Conservation (phyloP, 2,888 invertebrate genomes). For the Cheilosia variabilis region DNA sequence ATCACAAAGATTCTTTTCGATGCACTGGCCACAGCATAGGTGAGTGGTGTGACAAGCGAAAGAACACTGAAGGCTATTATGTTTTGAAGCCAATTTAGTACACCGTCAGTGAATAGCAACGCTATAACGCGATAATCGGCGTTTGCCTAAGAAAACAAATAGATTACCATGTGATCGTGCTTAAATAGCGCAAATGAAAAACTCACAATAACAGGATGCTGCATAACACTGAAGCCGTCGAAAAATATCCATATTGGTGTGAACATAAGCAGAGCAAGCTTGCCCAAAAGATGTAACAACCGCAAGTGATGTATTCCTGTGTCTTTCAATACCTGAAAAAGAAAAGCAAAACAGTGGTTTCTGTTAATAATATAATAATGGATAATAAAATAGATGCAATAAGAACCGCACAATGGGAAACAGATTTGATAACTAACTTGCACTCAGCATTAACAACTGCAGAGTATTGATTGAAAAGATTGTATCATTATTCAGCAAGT, state of each 20-base stretch:
- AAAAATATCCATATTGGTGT: slow-evolving; percentile 92
- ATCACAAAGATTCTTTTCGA: slow-evolving; percentile 97
- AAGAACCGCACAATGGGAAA: too few species aligned
- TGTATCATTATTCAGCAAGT: too few species aligned
- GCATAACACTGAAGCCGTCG: slow-evolving; percentile 87
- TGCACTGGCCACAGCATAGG: slow-evolving; percentile 97
- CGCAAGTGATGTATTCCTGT: slow-evolving; percentile 95
- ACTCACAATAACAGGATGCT: slow-evolving; percentile 87
- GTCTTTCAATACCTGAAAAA: slow-evolving; percentile 89
- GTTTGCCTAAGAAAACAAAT: slow-evolving; percentile 81
- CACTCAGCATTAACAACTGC: too few species aligned
- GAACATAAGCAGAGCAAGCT: slow-evolving; percentile 91
- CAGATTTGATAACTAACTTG: too few species aligned
- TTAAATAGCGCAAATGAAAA: neutral
- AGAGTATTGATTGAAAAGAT: too few species aligned
- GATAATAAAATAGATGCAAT: neutral
- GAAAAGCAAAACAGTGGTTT: neutral
- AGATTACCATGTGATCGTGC: neutral
- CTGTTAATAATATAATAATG: neutral
- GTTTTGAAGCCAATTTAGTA: slow-evolving; percentile 97
- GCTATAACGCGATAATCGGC: slow-evolving; percentile 85
- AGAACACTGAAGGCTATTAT: slow-evolving; percentile 97
- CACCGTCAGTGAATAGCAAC: slow-evolving; percentile 90
- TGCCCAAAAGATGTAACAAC: slow-evolving; percentile 91
- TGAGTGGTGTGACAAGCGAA: slow-evolving; percentile 95